Evolutionary conservation across 2,888 invertebrate species (phyloP).

Genomic region (Rhaphigaster nebulosa): DNA sequence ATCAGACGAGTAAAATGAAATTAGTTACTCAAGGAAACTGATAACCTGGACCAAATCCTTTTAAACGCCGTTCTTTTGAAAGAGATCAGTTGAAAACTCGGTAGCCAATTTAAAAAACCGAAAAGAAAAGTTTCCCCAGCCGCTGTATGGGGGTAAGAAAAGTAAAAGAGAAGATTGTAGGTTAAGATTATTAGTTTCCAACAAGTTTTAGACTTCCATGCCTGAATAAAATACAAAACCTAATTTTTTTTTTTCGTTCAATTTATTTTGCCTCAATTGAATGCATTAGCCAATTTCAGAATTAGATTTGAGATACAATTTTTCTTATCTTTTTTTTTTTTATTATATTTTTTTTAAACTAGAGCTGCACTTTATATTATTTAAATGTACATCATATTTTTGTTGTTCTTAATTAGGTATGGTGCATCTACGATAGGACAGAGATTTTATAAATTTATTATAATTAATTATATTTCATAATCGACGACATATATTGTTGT

Average conservation of each 20-base stretch:
- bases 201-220: neutral
- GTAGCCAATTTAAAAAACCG: constrained; percentile 20
- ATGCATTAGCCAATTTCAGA: neutral
- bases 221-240: constrained; percentile 18
- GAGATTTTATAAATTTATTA: too few species aligned
- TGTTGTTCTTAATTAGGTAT: too few species aligned
- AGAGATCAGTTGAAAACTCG: constrained; percentile 26
- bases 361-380: too few species aligned
- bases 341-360: too few species aligned
- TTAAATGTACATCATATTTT: too few species aligned
- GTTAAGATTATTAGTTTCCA: constrained; percentile 18
- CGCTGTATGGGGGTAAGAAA: constrained; percentile 7
- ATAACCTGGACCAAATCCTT: neutral
- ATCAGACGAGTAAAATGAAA: neutral
- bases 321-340: neutral
- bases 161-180: neutral
- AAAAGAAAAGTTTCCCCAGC: neutral
- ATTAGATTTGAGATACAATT: neutral
- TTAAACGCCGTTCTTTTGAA: neutral
- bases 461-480: too few species aligned
- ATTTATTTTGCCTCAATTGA: neutral
- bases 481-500: too few species aligned
- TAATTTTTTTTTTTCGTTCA: neutral
- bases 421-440: too few species aligned
- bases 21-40: neutral